Evolutionary conservation across 2,113 vertebrate species (phyloP).

Genomic region (Oxyura jamaicensis): DNA sequence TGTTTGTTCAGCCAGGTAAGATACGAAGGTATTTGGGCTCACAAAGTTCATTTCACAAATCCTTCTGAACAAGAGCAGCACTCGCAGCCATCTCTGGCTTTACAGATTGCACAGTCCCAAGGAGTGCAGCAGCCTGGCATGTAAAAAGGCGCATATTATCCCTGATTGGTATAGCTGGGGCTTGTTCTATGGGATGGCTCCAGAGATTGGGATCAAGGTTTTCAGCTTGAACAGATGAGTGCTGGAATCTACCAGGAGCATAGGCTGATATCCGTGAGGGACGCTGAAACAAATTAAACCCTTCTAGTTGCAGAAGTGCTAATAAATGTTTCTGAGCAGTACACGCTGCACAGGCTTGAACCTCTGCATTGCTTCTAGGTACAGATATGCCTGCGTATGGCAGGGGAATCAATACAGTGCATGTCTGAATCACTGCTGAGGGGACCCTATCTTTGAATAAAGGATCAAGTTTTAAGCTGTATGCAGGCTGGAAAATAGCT

Average conservation of each 20-base stretch:
- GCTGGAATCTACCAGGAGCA: neutral
- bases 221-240: neutral
- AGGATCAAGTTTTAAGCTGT: neutral
- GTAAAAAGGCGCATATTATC: neutral
- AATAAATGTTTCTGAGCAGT: neutral
- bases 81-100: neutral
- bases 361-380: neutral
- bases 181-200: neutral
- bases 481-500: neutral
- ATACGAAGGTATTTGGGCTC: neutral
- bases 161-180: neutral
- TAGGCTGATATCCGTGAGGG: neutral
- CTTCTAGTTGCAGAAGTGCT: neutral
- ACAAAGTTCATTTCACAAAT: neutral
- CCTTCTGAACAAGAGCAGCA: neutral
- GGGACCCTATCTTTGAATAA: neutral
- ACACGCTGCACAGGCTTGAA: neutral
- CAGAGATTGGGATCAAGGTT: neutral
- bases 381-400: fast-evolving
- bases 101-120: neutral
- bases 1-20: neutral
- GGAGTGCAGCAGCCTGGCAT: neutral
- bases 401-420: neutral
- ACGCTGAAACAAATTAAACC: neutral
- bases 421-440: neutral